These are phyloP conservation scores for Campylomormyrus numenius DNA, from an alignment of 2,113 vertebrate species.

Conservation along the genomic window DNA sequence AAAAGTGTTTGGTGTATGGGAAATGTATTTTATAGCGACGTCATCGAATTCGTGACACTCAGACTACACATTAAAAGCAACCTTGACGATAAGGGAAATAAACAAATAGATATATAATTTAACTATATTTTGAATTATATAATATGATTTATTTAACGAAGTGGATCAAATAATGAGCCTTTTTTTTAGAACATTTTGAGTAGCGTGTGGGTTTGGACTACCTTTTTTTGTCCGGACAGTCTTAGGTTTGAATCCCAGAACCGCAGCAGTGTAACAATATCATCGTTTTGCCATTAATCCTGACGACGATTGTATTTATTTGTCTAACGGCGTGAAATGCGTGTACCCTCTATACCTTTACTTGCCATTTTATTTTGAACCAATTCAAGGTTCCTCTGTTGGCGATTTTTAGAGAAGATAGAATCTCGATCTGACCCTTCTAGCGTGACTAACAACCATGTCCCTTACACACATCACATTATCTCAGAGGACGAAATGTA, in stretches of 20 bases:
- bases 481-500: neutral
- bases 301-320: neutral
- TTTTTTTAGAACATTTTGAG: neutral
- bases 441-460: neutral
- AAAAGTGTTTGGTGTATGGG: neutral
- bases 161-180: neutral
- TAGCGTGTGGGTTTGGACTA: neutral
- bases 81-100: neutral
- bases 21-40: slow-evolving; percentile 4
- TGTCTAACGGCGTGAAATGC: neutral
- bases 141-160: neutral
- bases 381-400: neutral
- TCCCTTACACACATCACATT: neutral
- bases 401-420: neutral
- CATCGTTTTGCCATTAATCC: neutral
- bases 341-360: neutral
- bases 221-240: neutral
- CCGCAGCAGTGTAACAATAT: neutral
- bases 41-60: neutral
- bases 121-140: neutral
- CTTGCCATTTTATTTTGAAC: neutral
- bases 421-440: neutral
- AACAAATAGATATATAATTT: neutral
- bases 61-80: neutral
- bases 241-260: neutral